phyloP scores from a whole-genome alignment of 2,888 invertebrate species.

The Syritta pipiens region DNA sequence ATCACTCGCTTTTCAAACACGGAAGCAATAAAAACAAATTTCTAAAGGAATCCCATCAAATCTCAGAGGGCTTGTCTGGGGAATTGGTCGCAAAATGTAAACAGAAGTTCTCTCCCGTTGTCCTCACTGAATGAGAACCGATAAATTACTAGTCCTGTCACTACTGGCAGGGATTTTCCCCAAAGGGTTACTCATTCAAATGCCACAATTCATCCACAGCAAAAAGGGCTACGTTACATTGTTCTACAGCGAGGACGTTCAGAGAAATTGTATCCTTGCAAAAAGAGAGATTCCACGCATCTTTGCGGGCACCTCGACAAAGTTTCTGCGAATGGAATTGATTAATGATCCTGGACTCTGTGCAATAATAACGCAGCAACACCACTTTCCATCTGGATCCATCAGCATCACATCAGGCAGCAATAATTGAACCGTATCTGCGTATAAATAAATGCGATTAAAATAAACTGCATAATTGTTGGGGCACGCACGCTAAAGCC shows the following conservation, averaged over 20 bases:
- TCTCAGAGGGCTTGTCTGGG: slow-evolving; percentile 42
- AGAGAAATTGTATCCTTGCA: slow-evolving; percentile 23
- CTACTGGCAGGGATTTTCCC: not conserved
- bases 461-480: slow-evolving; percentile 64
- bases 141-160: slow-evolving; percentile 35
- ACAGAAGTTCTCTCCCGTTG: slow-evolving; percentile 34
- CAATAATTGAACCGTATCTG: slow-evolving; percentile 61
- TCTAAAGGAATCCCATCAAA: slow-evolving; percentile 24
- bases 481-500: slow-evolving; percentile 31
- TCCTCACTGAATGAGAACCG: slow-evolving; percentile 29
- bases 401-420: slow-evolving; percentile 38
- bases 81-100: slow-evolving; percentile 38
- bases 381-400: slow-evolving; percentile 59
- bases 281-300: not conserved
- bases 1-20: no score
- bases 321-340: slow-evolving; percentile 42
- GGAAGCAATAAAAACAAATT: no score
- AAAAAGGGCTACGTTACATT: slow-evolving; percentile 20
- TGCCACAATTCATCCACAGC: not conserved
- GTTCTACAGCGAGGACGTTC: slow-evolving; percentile 15
- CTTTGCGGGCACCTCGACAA: not conserved
- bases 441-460: slow-evolving; percentile 66
- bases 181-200: slow-evolving; percentile 46
- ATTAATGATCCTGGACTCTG: slow-evolving; percentile 50
- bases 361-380: slow-evolving; percentile 38